These are phyloP conservation scores for Ommatoiulus sabulosus DNA, from an alignment of 2,888 invertebrate genomes.

Conservation along the genomic window DNA sequence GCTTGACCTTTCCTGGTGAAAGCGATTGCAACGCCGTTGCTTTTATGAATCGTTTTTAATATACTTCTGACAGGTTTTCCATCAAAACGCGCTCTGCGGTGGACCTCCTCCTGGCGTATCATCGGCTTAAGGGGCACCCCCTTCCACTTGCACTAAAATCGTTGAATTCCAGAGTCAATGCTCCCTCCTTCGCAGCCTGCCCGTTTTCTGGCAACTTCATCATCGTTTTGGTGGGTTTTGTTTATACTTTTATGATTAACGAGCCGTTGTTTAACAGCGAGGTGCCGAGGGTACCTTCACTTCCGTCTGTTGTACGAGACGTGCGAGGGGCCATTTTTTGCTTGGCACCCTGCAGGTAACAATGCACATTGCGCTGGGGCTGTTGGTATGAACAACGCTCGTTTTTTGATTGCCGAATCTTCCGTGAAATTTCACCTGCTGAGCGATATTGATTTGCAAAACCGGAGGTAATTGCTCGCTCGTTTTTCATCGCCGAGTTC, in stretches of 20 bases:
- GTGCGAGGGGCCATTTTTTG: neutral
- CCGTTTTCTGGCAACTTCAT: neutral
- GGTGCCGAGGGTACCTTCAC: neutral
- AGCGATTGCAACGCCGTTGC: neutral
- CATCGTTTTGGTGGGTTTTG: neutral
- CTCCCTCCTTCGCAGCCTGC: neutral
- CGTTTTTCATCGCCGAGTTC: neutral
- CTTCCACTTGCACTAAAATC: neutral
- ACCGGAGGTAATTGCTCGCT: neutral
- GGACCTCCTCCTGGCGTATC: constrained; percentile 28
- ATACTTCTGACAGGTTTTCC: constrained; percentile 26
- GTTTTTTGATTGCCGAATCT: neutral
- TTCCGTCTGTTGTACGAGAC: neutral
- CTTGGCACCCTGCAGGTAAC: neutral
- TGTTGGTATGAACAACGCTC: neutral
- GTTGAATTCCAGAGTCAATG: neutral
- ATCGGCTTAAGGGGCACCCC: neutral
- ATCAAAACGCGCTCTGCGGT: neutral
- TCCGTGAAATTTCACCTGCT: neutral
- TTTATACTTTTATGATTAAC: neutral
- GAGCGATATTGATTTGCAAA: neutral
- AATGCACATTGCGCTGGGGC: neutral
- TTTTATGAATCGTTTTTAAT: constrained; percentile 20
- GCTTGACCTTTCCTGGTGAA: neutral
- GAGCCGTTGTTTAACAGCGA: constrained; percentile 3